Conservation (phyloP, 2,888 invertebrate species). For the Drosophila sordidula region DNA sequence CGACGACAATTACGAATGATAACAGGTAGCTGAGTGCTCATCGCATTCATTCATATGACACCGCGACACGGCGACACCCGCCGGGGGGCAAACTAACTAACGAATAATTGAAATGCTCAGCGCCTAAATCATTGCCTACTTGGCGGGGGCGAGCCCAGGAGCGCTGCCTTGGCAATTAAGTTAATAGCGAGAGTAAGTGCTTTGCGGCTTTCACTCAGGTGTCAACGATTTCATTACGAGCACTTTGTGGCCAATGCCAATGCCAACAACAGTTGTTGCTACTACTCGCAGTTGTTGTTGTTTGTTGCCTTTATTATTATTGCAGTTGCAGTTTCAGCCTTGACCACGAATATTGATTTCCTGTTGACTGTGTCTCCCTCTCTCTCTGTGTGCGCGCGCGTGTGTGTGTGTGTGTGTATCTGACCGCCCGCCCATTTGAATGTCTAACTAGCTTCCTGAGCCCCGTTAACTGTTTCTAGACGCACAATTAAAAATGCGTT, state of each 20-base stretch:
- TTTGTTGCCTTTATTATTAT: constrained; percentile 29
- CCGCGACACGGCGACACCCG: not conserved
- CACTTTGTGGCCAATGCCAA: constrained; percentile 60
- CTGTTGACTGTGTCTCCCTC: constrained; percentile 43
- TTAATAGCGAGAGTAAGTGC: constrained; percentile 40
- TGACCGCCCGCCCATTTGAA: constrained; percentile 48
- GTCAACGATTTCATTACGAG: constrained; percentile 68
- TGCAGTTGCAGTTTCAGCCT: constrained; percentile 71
- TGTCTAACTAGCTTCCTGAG: constrained; percentile 62
- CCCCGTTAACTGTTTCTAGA: constrained; percentile 48
- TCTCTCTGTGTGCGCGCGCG: not conserved
- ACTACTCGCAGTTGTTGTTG: constrained; percentile 15
- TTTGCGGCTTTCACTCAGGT: constrained; percentile 58
- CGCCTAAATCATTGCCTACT: constrained; percentile 52
- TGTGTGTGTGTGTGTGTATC: not conserved
- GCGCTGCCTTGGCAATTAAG: constrained; percentile 39
- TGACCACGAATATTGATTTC: constrained; percentile 85
- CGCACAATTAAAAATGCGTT: constrained; percentile 54
- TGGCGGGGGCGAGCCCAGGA: not conserved
- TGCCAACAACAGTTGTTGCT: constrained; percentile 38
- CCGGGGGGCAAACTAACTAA: constrained; percentile 8
- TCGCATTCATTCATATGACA: not conserved
- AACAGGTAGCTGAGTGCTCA: constrained; percentile 32
- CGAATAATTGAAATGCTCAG: constrained; percentile 44
- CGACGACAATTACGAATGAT: constrained; percentile 36